Evolutionary conservation across 2,888 invertebrate species (phyloP).

Genomic region (Epinotia bilunana): DNA sequence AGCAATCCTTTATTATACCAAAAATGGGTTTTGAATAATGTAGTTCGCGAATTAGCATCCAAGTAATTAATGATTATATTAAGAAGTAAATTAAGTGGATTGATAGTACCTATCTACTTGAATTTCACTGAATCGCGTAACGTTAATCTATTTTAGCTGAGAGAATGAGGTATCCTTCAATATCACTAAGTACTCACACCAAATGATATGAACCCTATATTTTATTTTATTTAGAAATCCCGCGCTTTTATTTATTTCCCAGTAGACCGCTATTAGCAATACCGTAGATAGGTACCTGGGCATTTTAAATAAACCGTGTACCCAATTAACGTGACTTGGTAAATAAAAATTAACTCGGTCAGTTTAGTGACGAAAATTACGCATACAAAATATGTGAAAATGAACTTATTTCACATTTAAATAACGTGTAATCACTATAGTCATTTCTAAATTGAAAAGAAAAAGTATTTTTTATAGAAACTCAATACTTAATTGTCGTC

Average conservation of each 20-base stretch:
- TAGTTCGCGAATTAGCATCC: neutral
- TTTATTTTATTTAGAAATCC: conserved; percentile 50
- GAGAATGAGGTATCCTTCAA: neutral
- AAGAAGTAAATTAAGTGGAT: too few relatives aligned
- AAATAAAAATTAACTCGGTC: too few relatives aligned
- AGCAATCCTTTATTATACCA: neutral
- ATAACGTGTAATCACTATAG: too few relatives aligned
- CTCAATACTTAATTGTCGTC: too few relatives aligned
- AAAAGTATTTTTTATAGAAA: too few relatives aligned
- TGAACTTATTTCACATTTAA: too few relatives aligned
- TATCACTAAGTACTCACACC: neutral
- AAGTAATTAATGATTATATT: too few relatives aligned
- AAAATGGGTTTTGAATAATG: neutral
- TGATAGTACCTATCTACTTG: neutral
- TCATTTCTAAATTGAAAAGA: too few relatives aligned
- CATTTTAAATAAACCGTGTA: too few relatives aligned
- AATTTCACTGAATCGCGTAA: neutral
- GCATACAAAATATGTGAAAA: too few relatives aligned
- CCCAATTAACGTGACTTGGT: too few relatives aligned
- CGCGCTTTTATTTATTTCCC: conserved; percentile 59
- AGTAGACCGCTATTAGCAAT: conserved; percentile 45
- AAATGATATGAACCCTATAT: neutral
- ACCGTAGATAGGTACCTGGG: neutral
- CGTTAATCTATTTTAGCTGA: conserved; percentile 1
- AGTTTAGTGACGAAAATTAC: too few relatives aligned